A percentile compares a stretch with the other conserved stretches of the same genome.
These are phyloP conservation scores for Serinus canaria DNA, from an alignment of 2,113 vertebrate species.

Conservation along the genomic window DNA sequence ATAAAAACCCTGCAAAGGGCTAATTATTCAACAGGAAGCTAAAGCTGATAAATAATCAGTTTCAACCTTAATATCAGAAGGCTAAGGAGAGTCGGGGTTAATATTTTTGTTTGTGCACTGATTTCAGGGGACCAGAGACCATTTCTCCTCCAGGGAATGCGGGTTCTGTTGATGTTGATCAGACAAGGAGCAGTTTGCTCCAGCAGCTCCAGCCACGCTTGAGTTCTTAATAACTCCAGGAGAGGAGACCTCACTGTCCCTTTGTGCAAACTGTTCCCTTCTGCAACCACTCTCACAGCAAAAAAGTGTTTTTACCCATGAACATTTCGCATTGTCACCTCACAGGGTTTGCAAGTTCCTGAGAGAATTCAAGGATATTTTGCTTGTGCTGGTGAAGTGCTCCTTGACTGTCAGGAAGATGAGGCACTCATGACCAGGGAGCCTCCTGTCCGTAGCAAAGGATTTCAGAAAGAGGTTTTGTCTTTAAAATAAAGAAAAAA, in stretches of 20 bases:
- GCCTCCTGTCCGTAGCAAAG: neutral
- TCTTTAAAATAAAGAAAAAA: neutral
- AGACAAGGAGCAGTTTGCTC: neutral
- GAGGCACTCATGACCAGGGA: neutral
- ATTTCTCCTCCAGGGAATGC: neutral
- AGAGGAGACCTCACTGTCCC: neutral
- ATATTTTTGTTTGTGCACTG: neutral
- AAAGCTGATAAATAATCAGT: neutral
- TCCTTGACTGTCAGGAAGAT: neutral
- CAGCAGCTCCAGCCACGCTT: accelerated
- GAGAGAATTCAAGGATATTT: neutral
- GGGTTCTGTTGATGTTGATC: too few relatives aligned
- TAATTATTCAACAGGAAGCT: neutral
- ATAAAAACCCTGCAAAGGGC: neutral
- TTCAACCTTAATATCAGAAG: neutral
- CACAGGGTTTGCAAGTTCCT: neutral
- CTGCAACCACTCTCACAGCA: neutral
- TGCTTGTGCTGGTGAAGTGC: neutral
- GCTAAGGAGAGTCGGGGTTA: neutral
- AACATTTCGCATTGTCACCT: neutral
- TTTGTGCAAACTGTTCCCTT: neutral
- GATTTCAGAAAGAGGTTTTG: neutral
- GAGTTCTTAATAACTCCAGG: neutral
- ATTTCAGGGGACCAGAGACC: neutral
- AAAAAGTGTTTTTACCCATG: neutral